These are phyloP conservation scores for Aproaerema taeniolella DNA, from an alignment of 2,888 invertebrate species.

Conservation along the genomic window DNA sequence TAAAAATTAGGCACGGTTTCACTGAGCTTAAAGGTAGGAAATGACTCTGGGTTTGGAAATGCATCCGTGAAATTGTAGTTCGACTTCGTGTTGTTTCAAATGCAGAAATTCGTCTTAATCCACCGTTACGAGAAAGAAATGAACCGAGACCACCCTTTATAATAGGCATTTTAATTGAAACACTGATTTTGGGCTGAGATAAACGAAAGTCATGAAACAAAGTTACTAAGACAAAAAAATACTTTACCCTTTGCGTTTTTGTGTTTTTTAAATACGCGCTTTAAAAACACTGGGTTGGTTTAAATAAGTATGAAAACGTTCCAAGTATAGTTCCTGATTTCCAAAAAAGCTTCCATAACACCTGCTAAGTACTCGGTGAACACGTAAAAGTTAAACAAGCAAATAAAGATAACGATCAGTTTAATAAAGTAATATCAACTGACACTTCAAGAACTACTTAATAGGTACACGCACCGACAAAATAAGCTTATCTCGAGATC, in stretches of 20 bases:
- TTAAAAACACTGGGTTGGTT: too few species aligned
- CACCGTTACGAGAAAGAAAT: slow-evolving; percentile 25
- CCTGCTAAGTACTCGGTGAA: too few species aligned
- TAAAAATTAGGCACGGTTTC: slow-evolving; percentile 32
- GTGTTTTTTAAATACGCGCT: too few species aligned
- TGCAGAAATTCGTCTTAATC: slow-evolving; percentile 29
- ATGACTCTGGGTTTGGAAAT: slow-evolving; percentile 47
- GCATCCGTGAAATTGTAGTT: slow-evolving; percentile 53
- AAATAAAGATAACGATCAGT: too few species aligned
- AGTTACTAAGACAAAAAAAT: too few species aligned
- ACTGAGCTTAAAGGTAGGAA: slow-evolving; percentile 46
- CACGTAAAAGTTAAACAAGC: too few species aligned
- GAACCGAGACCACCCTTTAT: slow-evolving; percentile 32
- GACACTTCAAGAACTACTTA: slow-evolving; percentile 25
- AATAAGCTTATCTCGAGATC: slow-evolving; percentile 42
- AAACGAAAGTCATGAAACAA: too few species aligned
- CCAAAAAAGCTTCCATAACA: too few species aligned
- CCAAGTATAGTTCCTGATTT: too few species aligned
- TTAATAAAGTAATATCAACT: slow-evolving; percentile 10
- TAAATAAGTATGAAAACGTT: too few species aligned
- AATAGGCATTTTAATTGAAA: slow-evolving; percentile 10
- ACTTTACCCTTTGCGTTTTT: too few species aligned
- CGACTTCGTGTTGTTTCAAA: slow-evolving; percentile 47
- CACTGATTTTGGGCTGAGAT: background rate
- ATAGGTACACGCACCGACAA: slow-evolving; percentile 28